Evolutionary conservation across 2,113 vertebrate genomes (phyloP), one percentile per base, ranked within the genome.

Genomic region (Neotoma lepida): DNA sequence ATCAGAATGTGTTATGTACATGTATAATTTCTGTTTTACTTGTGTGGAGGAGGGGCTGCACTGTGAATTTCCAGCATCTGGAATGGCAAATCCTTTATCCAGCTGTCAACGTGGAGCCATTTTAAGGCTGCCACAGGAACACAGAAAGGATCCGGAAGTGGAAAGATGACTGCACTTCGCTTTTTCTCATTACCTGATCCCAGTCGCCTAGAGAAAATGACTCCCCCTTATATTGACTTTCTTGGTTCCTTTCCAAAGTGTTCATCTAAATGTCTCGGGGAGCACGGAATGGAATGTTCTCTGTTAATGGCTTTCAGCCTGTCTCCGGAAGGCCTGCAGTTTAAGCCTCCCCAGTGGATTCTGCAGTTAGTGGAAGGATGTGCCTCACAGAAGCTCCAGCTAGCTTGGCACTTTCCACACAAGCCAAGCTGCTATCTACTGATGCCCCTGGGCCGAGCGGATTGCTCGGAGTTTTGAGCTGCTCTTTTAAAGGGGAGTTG

Each of bases 181-280:
- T 51, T 92, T 63, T 54, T 49, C 22, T 41, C 91, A 49, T 74
- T 81, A 90, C 82, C 86, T 86, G 76, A n/a, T 26, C 28, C 22
- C 56, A 54, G 46, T 64, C n/a, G 28, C 87, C 24, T 4, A 39
- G 87, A 87, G 54, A 68, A 76, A 90, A 94, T 1, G 44, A 30
- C 76, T 76, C 86, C 33, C 56, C 30, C 8, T 58, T n/a, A 44
- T 85, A 17, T 13, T 87, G 61, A 41, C 68, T 35, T 54, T 56
- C 90, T 90, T 90, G 93, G 68, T 93, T 71, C 78, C 86, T 33
- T 91, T 92, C 95, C 95, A 96, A 91, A 86, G 91, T 68, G 35
- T 82, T 94, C 30, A 12, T 92, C 90, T 81, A 74, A 92, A 70
- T 64, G 88, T 93, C 95, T 88, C 68, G 0, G 0, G 95, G 54